These are phyloP conservation scores for Xanthorhoe spadicearia DNA, from an alignment of 2,888 invertebrate species.

Conservation along the genomic window DNA sequence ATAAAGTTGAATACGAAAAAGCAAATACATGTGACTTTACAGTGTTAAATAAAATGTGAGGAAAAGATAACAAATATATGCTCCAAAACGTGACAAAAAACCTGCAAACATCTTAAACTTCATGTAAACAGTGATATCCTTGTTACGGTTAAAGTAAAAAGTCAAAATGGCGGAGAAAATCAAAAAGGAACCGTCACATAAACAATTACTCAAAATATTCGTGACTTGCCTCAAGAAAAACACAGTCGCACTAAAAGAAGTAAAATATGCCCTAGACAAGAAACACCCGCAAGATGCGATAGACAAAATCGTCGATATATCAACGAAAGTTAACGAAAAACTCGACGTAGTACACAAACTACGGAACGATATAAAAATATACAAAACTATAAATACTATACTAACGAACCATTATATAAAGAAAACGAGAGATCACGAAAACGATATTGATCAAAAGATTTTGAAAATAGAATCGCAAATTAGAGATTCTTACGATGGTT, in stretches of 20 bases:
- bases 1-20: neutral
- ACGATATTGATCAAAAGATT: conserved; percentile 67
- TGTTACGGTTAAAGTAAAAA: no score
- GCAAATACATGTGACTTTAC: neutral
- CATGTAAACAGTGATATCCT: no score
- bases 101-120: neutral
- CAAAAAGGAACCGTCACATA: conserved; percentile 57
- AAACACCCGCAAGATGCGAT: conserved; percentile 57
- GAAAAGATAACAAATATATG: no score
- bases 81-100: neutral
- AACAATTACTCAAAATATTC: conserved; percentile 63
- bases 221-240: conserved; percentile 69
- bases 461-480: conserved; percentile 70
- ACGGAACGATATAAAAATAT: conserved; percentile 79
- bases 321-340: conserved; percentile 75
- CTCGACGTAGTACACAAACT: conserved; percentile 74
- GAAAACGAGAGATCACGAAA: conserved; percentile 72
- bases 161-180: conserved; percentile 58
- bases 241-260: conserved; percentile 67
- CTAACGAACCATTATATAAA: conserved; percentile 79
- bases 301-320: conserved; percentile 68
- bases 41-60: neutral
- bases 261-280: conserved; percentile 65
- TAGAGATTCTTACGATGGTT: conserved; percentile 66
- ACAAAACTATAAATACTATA: conserved; percentile 76